These are phyloP conservation scores for Podilymbus podiceps DNA, from an alignment of 2,113 vertebrate genomes.

Conservation along the genomic window DNA sequence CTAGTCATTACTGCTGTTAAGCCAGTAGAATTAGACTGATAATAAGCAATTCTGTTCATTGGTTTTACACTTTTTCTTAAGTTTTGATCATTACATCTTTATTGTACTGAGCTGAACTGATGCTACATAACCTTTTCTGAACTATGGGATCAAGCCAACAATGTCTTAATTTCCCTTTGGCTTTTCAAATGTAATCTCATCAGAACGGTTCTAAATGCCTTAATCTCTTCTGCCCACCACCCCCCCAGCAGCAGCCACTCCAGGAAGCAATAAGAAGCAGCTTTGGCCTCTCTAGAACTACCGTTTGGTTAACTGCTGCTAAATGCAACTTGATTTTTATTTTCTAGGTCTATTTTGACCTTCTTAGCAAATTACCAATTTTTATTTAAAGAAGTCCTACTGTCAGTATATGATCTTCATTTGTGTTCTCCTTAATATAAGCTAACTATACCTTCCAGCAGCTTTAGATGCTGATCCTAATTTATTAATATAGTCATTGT, in stretches of 20 bases:
- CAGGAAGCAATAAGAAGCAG: background rate
- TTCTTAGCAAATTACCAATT: background rate
- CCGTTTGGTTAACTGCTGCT: background rate
- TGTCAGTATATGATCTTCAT: background rate
- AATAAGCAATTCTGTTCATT: background rate
- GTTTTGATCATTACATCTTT: background rate
- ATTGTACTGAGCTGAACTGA: background rate
- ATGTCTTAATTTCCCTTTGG: constrained; percentile 8
- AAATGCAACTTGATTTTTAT: background rate
- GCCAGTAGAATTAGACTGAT: background rate
- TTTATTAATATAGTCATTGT: background rate
- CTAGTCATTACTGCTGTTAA: background rate
- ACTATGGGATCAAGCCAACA: background rate
- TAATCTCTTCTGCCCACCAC: background rate
- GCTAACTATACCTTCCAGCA: background rate
- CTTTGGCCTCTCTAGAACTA: background rate
- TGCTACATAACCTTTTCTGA: background rate
- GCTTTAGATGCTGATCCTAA: background rate
- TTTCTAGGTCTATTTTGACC: background rate
- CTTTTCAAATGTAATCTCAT: constrained; percentile 8
- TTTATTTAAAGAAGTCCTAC: background rate
- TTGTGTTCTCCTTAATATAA: background rate
- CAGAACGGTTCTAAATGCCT: background rate
- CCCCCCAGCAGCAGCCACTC: background rate
- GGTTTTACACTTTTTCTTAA: background rate